Evolutionary conservation across 2,888 invertebrate species (phyloP), one percentile per base, ranked within the genome.

Genomic region (Helleia helle): DNA sequence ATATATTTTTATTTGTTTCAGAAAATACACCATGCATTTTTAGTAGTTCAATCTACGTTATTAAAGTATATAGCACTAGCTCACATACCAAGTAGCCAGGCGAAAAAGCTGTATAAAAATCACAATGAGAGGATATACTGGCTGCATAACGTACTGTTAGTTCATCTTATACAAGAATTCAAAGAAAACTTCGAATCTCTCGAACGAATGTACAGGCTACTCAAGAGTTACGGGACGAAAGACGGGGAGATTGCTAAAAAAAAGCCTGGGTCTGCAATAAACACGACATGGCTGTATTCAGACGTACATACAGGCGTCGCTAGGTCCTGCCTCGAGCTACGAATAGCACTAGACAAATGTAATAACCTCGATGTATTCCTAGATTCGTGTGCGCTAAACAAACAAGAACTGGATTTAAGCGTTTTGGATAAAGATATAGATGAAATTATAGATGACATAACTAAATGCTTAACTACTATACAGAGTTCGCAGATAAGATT

Each of bases 21-120:
- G 86, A 76, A 76, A 75, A 76, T 85, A 26, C 83, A 86, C 43
- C 81, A 85, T 56, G 75, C 77, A 0, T 85, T 74, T 48, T 52
- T 86, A 12, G 80, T 86, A 0, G 70, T 86, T 0, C 86, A 86
- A 39, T 86, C 86, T 0, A 71, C 76, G 0, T 47, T 86, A 0
- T 49, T 86, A 0, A 84, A 83, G 45, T 73, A 79, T 43, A 57
- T 84, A 0, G 83, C 84, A 0, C 62, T 84, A 64, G 71, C 65
- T 0, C 86, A 86, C 38, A 54, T 69, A 1, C 76, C 71, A 0
- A 47, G 68, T 0, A 17, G 41, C 0, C 62, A 66, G 1, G 56
- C 61, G 0, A 63, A 59, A 5, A 64, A 58, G 2, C 26, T 69
- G 0, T 79, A 75, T 58, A 75, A 62, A 24, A 80, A 85, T 30